Base-by-base conservation (phyloP, 2,888 invertebrate genomes). In the Pseudoips prasinana region DNA sequence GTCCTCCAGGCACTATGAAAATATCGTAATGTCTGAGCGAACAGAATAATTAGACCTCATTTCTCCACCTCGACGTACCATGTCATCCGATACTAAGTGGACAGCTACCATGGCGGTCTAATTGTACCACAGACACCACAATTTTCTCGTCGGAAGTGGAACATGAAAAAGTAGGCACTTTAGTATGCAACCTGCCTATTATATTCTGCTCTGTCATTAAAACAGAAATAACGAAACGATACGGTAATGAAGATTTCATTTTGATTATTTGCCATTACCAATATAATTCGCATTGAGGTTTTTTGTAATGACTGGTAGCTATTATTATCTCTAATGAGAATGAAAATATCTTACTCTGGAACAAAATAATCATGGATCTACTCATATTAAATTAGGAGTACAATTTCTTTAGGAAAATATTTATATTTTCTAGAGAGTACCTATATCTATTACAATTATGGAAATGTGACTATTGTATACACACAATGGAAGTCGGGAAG, bases 141-240 rank as follows among this genome's bases (percentile, higher is more conserved):
- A 74, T 74, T 74, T 71, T 46, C 51, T 49, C 41, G 37, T 55
- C 36, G 51, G 60, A 73, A 75, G 62, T 72, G 57, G 70, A 59
- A 70, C 70, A 61, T 58, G 58, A 46, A 54, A 58, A 57, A 49
- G 46, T 47, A 2, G 28, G 26, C 30, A 20, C 44, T 48, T 47
- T 50, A 39, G 44, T 53, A 49, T 50, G 45, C 49, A 53, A 51
- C 29, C 53, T 20, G 20, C 20, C 31, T 39, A 35, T 41, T 37
- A 58, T 53, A 49, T 36, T 26, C 26, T 31, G 42, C 43, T 51
- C 42, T 39, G 49, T 53, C 56, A 56, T 56, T 58, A 51, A 14
- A 35, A 46, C 38, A 54, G 29, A 38, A 44, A 52, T 39, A 29
- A 25, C 50, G 33, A 40, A 49, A 48, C 49, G 39, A 57, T 43